Conservation (phyloP, 2,113 vertebrate genomes). For the Ginglymostoma cirratum region DNA sequence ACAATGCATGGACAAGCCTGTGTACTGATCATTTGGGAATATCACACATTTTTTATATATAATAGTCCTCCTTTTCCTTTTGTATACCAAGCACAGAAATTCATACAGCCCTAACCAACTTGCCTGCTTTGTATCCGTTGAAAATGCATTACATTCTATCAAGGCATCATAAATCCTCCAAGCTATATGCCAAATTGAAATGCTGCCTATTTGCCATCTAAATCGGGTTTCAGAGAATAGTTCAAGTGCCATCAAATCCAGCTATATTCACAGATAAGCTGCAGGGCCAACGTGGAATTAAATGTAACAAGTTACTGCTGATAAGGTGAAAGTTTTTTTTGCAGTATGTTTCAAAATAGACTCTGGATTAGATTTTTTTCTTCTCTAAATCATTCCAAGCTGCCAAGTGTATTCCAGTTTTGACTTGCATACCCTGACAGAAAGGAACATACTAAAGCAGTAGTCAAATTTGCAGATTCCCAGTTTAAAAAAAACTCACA, state of each 20-base stretch:
- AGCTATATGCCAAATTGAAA: slow-evolving; percentile 35
- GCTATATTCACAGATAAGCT: slow-evolving; percentile 31
- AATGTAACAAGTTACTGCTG: slow-evolving; percentile 24
- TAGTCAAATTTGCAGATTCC: not conserved
- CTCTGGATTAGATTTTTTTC: not conserved
- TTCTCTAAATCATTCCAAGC: not conserved
- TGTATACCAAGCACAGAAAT: not conserved
- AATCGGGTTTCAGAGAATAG: slow-evolving; percentile 29
- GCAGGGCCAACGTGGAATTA: not conserved
- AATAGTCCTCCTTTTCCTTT: not conserved
- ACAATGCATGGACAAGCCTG: not conserved
- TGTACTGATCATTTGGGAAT: not conserved
- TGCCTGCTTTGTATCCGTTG: not conserved
- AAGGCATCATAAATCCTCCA: not conserved
- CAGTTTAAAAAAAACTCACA: not conserved
- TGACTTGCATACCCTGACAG: not conserved
- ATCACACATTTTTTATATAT: not conserved
- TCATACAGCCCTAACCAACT: slow-evolving; percentile 4
- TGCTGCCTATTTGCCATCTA: slow-evolving; percentile 29
- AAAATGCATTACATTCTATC: not conserved
- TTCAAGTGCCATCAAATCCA: slow-evolving; percentile 34
- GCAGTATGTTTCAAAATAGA: not conserved
- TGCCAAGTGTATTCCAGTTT: not conserved
- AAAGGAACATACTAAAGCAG: not conserved
- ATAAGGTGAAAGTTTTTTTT: not conserved